Base-by-base conservation (phyloP, 2,113 vertebrate species). In the Rhinoptilus africanus region DNA sequence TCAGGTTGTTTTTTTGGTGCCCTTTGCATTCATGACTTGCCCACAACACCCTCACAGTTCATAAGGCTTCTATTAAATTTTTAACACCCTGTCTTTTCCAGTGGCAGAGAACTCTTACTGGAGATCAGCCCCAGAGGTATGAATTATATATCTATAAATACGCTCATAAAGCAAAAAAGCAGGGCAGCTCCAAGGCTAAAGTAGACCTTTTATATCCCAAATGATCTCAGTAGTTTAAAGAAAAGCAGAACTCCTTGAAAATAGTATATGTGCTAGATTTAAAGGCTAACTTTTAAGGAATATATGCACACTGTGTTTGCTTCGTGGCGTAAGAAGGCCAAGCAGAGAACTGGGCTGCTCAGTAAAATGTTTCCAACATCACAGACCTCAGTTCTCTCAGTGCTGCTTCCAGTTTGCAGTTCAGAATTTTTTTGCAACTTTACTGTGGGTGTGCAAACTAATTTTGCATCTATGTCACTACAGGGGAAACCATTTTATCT, bases 121-220 rank as follows among this genome's bases (percentile, higher is more conserved):
- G 95, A 96, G 97, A 96, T 96, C 96, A 97, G 85, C 88, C 96
- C 95, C 95, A 96, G 93, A 98, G 83, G 69, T 96, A 98, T 98
- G 97, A 98, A 98, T 98, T 98, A 98, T 97, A 72, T 98, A 98
- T 98, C 98, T 98, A 97, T 98, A 98, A 98, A 98, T 98, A 98
- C 2, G 6, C 92, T 92, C 94, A 97, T 97, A 97, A 97, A 98
- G 95, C 91, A 97, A 97, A 97, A 97, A 98, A 96, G 32, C 96
- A 97, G 94, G 92, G 84, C 93, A 97, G 85, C 74, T 98, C 97
- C 93, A 84, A 96, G 95, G 95, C 93, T 97, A 93, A 98, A 97
- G 97, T 51, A 98, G 96, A 97, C 94, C 96, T 97, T 97, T 97
- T 95, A 96, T 96, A 96, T 97, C 94, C 92, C 96, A 35, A 89